phyloP scores from a whole-genome alignment of 2,888 invertebrate genomes.

The Hanleya hanleyi region DNA sequence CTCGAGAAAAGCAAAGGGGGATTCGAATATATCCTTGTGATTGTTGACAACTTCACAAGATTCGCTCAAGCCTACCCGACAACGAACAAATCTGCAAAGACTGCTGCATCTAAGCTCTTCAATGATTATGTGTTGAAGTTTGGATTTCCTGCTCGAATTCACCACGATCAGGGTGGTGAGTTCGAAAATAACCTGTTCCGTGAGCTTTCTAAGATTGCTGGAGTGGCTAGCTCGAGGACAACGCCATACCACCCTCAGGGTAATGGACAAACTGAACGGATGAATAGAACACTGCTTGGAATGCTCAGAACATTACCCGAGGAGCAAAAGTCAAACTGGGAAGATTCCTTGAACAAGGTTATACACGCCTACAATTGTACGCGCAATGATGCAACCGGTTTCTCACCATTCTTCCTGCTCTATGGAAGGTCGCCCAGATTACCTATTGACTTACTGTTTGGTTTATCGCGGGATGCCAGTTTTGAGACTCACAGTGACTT shows the following conservation, averaged over 20 bases:
- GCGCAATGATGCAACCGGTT: neutral
- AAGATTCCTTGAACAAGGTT: neutral
- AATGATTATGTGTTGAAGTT: too few species aligned
- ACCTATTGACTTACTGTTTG: neutral
- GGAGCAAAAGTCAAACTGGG: neutral
- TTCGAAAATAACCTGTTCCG: too few species aligned
- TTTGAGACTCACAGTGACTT: neutral
- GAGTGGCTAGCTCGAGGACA: neutral
- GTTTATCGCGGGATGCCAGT: too few species aligned
- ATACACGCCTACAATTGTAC: neutral
- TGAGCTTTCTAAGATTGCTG: too few species aligned
- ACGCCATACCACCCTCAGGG: neutral
- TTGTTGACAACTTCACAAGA: conserved; percentile 4
- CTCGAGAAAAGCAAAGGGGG: too few species aligned
- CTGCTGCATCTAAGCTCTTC: too few species aligned
- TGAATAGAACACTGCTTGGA: neutral
- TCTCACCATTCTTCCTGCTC: neutral
- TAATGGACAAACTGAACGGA: neutral
- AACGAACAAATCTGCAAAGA: too few species aligned
- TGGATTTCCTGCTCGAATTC: too few species aligned
- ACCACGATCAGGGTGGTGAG: too few species aligned
- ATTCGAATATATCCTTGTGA: too few species aligned
- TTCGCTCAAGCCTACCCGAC: neutral
- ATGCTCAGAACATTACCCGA: neutral
- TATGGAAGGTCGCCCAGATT: neutral